These are phyloP conservation scores for Macrostomum cliftonense DNA, from an alignment of 2,888 invertebrate species.

Conservation along the genomic window DNA sequence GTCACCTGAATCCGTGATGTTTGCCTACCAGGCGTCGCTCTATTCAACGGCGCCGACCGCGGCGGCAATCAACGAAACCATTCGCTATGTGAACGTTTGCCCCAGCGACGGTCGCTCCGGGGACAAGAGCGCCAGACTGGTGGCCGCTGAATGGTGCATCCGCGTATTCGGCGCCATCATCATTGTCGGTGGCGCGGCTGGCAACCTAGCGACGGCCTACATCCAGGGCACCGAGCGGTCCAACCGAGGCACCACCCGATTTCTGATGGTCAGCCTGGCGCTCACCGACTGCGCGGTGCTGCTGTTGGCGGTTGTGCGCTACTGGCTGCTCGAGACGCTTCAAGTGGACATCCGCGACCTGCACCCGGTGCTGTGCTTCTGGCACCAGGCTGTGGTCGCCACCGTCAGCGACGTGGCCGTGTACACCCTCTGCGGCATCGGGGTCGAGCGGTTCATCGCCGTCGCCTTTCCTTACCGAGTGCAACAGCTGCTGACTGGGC, in stretches of 20 bases:
- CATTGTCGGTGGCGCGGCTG: slow-evolving; percentile 8
- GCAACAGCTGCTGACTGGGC: slow-evolving; percentile 3
- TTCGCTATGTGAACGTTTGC: too few relatives aligned
- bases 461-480: slow-evolving; percentile 10
- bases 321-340: slow-evolving; percentile 5
- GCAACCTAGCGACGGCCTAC: slow-evolving; percentile 9
- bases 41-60: too few relatives aligned
- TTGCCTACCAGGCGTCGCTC: too few relatives aligned
- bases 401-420: slow-evolving; percentile 9
- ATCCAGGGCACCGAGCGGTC: slow-evolving; percentile 10
- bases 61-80: too few relatives aligned
- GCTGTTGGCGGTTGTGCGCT: slow-evolving; percentile 6
- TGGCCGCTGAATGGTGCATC: background rate
- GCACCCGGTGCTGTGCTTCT: background rate
- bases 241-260: slow-evolving; percentile 9
- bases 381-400: slow-evolving; percentile 4
- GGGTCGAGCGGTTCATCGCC: slow-evolving; percentile 10
- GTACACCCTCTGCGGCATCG: slow-evolving; percentile 6
- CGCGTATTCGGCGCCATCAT: slow-evolving; percentile 7
- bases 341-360: slow-evolving; percentile 2
- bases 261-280: slow-evolving; percentile 10
- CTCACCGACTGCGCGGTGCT: slow-evolving; percentile 8
- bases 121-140: too few relatives aligned
- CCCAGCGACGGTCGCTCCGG: too few relatives aligned
- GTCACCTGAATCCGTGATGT: too few relatives aligned